phyloP scores from a whole-genome alignment of 2,797 vertebrate species.

The Xenopus petersii region DNA sequence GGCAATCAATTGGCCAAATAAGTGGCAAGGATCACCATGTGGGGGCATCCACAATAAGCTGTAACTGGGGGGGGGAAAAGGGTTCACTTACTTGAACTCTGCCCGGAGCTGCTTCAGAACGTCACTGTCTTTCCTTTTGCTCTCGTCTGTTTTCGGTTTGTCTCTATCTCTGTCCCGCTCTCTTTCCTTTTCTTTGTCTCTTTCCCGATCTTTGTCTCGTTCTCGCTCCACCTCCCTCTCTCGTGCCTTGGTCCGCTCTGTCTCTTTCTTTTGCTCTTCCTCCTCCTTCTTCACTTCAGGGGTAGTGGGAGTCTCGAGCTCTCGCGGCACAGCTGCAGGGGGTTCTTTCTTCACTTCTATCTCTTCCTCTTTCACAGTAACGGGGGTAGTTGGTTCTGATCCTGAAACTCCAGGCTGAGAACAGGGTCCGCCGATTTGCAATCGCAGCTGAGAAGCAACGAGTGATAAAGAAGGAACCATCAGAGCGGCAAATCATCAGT shows the following conservation, averaged over 20 bases:
- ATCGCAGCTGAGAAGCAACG: conserved; percentile 69
- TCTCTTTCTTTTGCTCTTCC: conserved; percentile 55
- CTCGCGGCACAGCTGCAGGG: conserved; percentile 60
- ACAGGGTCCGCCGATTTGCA: conserved; percentile 63
- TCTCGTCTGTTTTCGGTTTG: conserved; percentile 75
- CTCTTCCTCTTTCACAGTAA: conserved; percentile 59
- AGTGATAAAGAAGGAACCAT: background rate
- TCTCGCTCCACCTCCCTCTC: conserved; percentile 68
- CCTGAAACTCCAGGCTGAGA: conserved; percentile 33
- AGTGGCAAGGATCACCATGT: no score
- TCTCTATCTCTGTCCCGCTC: conserved; percentile 55
- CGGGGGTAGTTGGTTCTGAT: conserved; percentile 44
- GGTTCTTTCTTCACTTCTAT: conserved; percentile 65
- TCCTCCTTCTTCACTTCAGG: conserved; percentile 53
- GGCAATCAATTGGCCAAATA: background rate
- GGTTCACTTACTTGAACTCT: conserved; percentile 79
- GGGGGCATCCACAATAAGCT: no score
- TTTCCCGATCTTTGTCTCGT: conserved; percentile 71
- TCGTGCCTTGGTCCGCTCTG: conserved; percentile 69
- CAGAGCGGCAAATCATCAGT: no score
- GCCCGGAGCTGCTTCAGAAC: conserved; percentile 82
- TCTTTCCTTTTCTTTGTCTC: conserved; percentile 44
- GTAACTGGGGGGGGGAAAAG: background rate
- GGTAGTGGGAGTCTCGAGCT: conserved; percentile 63
- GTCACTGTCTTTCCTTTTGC: conserved; percentile 87